Base-by-base conservation (phyloP, 2,888 invertebrate genomes). In the Drosophila limbata region DNA sequence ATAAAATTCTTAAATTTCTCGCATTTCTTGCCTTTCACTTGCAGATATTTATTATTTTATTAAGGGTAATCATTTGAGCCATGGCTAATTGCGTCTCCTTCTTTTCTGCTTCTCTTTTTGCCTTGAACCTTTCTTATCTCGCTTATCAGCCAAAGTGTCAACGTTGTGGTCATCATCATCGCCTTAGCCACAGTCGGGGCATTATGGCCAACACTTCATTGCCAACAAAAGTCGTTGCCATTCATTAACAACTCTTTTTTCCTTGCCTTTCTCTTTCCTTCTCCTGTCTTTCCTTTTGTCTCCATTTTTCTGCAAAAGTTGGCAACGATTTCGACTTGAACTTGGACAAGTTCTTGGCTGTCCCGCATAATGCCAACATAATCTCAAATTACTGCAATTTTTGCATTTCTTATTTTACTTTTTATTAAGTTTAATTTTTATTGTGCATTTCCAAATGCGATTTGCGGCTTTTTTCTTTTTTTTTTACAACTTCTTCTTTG, bases 201-300 rank as follows among this genome's bases (percentile, higher is more conserved):
- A 84, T 86, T 86, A 86, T 84, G 81, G 81, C 81, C 84, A 84
- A 87, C 86, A 86, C 84, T 83, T 78, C 87, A 84, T 83, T 81
- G 73, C 72, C 74, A 84, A 72, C 84, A 79, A 81, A 59, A 79
- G 78, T 85, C 83, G 75, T 77, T 78, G 79, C 80, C 87, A 84
- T 87, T 86, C 87, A 86, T 86, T 84, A 87, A 78, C 78, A 80
- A 84, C 74, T 78, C 40, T 15, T 48, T 57, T 21, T 13, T 39
- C 25, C 47, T 19, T 10, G 33, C 13, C 19, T 28, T 19, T 10
- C 35, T 21, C 15, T 17, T 13, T 8, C 28, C 9, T 4, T 28
- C 25, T 25, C 15, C 1, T 21, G 6, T 25, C 28, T 25, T 28
- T n/a, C 15, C 5, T 57, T 40, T 33, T 17, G 40, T 19, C 19